Evolutionary conservation across 2,888 invertebrate genomes (phyloP).

Genomic region (Periphyllus acericola): DNA sequence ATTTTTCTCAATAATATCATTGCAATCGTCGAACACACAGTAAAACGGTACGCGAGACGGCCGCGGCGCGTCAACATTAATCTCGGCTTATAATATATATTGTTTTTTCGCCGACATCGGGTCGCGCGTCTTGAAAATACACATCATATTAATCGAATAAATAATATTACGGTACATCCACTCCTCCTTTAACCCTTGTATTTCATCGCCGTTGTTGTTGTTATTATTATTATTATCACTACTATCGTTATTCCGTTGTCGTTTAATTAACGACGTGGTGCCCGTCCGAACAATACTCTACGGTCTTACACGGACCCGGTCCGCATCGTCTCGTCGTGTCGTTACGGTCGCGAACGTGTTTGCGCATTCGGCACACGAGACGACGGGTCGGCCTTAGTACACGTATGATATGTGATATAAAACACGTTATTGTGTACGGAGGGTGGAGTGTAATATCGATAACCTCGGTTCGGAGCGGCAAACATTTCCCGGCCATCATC

Average conservation of each 20-base stretch:
- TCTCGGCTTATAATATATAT: not conserved
- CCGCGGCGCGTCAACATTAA: not conserved
- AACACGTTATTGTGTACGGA: not conserved
- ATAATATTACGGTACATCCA: not conserved
- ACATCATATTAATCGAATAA: constrained; percentile 39
- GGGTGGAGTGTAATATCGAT: not conserved
- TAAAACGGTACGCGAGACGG: constrained; percentile 9
- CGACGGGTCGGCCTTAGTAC: too few species aligned
- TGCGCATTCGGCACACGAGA: not conserved
- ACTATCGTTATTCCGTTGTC: not conserved
- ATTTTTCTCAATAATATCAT: not conserved
- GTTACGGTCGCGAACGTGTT: not conserved
- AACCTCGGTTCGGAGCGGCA: not conserved
- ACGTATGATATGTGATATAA: not conserved
- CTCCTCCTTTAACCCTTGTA: constrained; percentile 38
- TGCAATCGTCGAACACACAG: not conserved
- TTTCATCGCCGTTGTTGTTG: not conserved
- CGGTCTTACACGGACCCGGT: not conserved
- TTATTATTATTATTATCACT: not conserved
- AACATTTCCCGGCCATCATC: not conserved
- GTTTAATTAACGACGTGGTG: not conserved
- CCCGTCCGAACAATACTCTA: too few species aligned
- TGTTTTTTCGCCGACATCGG: not conserved
- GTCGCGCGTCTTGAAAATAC: constrained; percentile 12
- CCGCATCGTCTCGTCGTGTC: not conserved